phyloP scores from a whole-genome alignment of 2,888 invertebrate genomes.

The Notodonta ziczac region DNA sequence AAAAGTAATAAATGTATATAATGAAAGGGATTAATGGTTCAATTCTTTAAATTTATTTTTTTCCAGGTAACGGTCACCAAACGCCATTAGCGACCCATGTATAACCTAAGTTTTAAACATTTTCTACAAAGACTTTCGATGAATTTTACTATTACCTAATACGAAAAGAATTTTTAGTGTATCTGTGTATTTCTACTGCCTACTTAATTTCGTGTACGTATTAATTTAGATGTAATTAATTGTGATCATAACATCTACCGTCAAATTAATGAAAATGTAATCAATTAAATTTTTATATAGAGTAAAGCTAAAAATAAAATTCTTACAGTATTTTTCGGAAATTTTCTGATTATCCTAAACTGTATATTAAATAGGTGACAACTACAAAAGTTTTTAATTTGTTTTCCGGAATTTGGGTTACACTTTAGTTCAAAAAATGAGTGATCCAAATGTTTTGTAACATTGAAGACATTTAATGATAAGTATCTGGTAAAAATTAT shows the following conservation, averaged over 20 bases:
- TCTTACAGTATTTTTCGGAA: conserved; percentile 17
- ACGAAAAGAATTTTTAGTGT: conserved; percentile 20
- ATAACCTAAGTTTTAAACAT: conserved; percentile 63
- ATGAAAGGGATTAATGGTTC: too few relatives aligned
- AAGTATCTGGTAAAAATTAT: too few relatives aligned
- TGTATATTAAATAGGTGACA: neutral
- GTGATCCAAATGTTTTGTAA: too few relatives aligned
- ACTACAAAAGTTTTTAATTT: neutral
- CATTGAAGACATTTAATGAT: too few relatives aligned
- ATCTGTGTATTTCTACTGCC: conserved; percentile 16
- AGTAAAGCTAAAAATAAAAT: neutral
- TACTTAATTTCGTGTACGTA: conserved; percentile 18
- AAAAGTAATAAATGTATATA: too few relatives aligned
- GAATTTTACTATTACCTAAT: conserved; percentile 31
- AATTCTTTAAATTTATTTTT: conserved; percentile 24
- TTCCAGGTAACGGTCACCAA: conserved; percentile 77
- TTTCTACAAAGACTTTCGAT: conserved; percentile 45
- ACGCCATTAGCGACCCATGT: conserved; percentile 86
- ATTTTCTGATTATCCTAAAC: conserved; percentile 24
- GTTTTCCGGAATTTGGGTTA: too few relatives aligned
- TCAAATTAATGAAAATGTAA: conserved; percentile 36
- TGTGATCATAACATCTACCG: conserved; percentile 23
- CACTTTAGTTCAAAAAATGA: too few relatives aligned
- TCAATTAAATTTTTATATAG: conserved; percentile 34
- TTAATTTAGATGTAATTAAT: conserved; percentile 29